Evolutionary conservation across 2,888 invertebrate genomes (phyloP).

Genomic region (Spicauda simplicius): DNA sequence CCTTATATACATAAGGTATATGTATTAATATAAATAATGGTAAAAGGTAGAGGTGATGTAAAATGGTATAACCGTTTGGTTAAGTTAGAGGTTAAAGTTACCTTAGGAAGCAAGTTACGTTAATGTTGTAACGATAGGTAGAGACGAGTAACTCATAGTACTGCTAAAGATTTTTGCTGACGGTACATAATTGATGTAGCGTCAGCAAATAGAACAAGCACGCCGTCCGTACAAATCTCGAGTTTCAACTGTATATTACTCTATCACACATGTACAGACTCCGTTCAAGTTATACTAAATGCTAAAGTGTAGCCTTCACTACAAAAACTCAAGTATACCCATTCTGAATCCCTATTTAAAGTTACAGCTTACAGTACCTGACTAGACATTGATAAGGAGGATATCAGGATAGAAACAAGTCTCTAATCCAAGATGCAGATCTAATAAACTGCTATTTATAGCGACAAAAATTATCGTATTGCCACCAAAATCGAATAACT

Average conservation of each 20-base stretch:
- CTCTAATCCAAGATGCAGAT: not conserved
- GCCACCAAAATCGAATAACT: too few relatives aligned
- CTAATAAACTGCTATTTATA: too few relatives aligned
- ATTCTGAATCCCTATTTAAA: slow-evolving; percentile 21
- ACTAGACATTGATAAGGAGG: too few relatives aligned
- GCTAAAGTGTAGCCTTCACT: slow-evolving; percentile 4
- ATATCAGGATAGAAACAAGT: too few relatives aligned
- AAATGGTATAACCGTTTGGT: slow-evolving; percentile 70
- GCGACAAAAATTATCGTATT: too few relatives aligned
- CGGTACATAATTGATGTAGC: slow-evolving; percentile 49
- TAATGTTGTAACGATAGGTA: slow-evolving; percentile 56
- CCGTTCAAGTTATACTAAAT: slow-evolving; percentile 1
- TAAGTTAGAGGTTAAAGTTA: slow-evolving; percentile 65
- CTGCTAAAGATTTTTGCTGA: slow-evolving; percentile 56
- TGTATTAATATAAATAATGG: slow-evolving; percentile 59
- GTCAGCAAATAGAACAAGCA: slow-evolving; percentile 51
- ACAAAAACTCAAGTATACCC: slow-evolving; percentile 13
- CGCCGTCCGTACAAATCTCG: slow-evolving; percentile 69
- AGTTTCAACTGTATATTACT: slow-evolving; percentile 40
- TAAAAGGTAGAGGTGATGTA: slow-evolving; percentile 55
- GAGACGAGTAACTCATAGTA: slow-evolving; percentile 60
- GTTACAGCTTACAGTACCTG: not conserved
- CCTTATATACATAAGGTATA: slow-evolving; percentile 47
- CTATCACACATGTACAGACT: slow-evolving; percentile 2
- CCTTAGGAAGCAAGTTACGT: slow-evolving; percentile 49